Evolutionary conservation across 2,113 vertebrate genomes (phyloP).

Genomic region (Hydropotes inermis): DNA sequence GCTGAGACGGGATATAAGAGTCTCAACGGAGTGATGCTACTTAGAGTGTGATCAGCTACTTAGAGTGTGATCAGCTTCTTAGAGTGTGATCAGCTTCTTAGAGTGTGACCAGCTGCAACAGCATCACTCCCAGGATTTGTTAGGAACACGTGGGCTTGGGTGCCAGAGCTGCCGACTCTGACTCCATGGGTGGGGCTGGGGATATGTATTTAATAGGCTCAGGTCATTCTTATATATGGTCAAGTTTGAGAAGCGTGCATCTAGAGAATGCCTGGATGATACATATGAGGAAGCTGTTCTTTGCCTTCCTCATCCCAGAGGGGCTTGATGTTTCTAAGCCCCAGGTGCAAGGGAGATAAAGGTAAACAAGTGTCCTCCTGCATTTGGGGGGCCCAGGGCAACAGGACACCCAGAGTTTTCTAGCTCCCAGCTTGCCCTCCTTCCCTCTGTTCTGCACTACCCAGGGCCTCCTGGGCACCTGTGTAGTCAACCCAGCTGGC

Average conservation of each 20-base stretch:
- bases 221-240: not conserved
- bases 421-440: rapidly evolving
- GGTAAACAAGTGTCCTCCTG: not conserved
- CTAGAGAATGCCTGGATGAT: not conserved
- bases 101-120: not conserved
- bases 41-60: too few relatives aligned
- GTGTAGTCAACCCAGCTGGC: not conserved
- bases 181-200: not conserved
- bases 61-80: not conserved
- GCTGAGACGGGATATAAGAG: not conserved
- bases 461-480: not conserved
- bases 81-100: not conserved
- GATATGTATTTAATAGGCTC: not conserved
- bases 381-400: too few relatives aligned
- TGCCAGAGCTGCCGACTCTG: not conserved
- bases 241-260: not conserved
- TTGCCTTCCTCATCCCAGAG: not conserved
- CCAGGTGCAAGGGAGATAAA: not conserved
- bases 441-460: not conserved
- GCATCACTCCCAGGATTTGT: not conserved
- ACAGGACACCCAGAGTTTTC: not conserved
- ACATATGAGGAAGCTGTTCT: not conserved
- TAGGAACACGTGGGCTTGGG: not conserved
- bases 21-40: rapidly evolving
- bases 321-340: not conserved